A percentile compares a stretch with the other conserved stretches of the same genome.
These are phyloP conservation scores for Philaethria dido DNA, from an alignment of 2,888 invertebrate species.

Conservation along the genomic window DNA sequence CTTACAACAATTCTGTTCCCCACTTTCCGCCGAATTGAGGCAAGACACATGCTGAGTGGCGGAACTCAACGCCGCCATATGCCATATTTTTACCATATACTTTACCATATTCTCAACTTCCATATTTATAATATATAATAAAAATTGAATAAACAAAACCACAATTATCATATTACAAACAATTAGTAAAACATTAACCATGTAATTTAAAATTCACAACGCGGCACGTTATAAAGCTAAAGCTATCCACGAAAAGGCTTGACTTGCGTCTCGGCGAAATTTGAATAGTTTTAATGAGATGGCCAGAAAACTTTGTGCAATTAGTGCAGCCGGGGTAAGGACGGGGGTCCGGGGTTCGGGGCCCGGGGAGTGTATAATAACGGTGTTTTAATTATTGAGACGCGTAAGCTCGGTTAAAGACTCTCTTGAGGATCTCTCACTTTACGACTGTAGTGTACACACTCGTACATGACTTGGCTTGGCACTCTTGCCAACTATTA, in stretches of 20 bases:
- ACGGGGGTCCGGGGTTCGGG: too few species aligned
- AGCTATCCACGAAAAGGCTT: conserved; percentile 41
- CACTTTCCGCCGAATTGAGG: too few species aligned
- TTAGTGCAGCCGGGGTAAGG: conserved; percentile 55
- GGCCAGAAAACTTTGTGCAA: conserved; percentile 62
- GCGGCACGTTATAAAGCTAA: conserved; percentile 30
- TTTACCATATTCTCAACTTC: too few species aligned
- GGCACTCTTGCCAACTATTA: conserved; percentile 12
- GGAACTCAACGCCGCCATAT: too few species aligned
- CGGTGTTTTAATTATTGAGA: conserved; percentile 53
- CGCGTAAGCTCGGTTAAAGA: conserved; percentile 40
- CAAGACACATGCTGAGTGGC: too few species aligned
- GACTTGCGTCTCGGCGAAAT: conserved; percentile 49
- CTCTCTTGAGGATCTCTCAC: conserved; percentile 38
- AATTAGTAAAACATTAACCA: conserved; percentile 24
- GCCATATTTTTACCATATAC: too few species aligned
- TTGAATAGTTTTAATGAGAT: conserved; percentile 66
- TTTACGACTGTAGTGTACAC: conserved; percentile 13
- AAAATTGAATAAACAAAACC: not conserved
- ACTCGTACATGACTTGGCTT: conserved; percentile 24
- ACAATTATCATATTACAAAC: not conserved
- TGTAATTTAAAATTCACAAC: conserved; percentile 6
- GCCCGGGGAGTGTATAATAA: conserved; percentile 48
- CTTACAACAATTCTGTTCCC: too few species aligned
- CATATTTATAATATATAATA: too few species aligned